Evolutionary conservation across 2,888 invertebrate genomes (phyloP).

Genomic region (Epirrita christyi): DNA sequence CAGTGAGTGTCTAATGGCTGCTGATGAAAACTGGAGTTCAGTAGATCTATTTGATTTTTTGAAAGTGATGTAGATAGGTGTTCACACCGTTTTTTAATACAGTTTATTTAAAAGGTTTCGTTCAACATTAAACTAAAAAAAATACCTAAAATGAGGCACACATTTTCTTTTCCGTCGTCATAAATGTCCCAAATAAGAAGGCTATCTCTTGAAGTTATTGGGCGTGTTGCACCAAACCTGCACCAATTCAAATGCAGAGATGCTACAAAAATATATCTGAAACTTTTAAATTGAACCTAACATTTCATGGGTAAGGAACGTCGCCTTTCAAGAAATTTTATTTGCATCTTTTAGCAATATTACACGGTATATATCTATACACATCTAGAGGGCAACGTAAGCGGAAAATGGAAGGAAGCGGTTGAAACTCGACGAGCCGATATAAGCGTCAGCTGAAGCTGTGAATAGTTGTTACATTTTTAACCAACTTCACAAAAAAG

Average conservation of each 20-base stretch:
- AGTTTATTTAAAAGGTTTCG: too few species aligned
- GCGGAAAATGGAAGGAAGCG: slow-evolving; percentile 7
- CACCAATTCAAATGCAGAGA: slow-evolving; percentile 25
- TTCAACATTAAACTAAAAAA: too few species aligned
- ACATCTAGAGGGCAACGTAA: slow-evolving; percentile 4
- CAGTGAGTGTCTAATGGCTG: too few species aligned
- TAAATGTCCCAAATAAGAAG: slow-evolving; percentile 10
- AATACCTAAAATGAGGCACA: background rate
- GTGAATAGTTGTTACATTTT: too few species aligned
- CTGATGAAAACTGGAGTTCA: too few species aligned
- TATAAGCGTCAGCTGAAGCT: too few species aligned
- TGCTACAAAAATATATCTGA: slow-evolving; percentile 42
- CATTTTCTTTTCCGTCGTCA: background rate
- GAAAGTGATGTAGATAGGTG: too few species aligned
- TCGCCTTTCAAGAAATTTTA: slow-evolving; percentile 46
- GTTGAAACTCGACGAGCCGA: too few species aligned
- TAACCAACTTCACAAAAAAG: too few species aligned
- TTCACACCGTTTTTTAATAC: too few species aligned
- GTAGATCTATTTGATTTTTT: too few species aligned
- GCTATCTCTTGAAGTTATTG: slow-evolving; percentile 21
- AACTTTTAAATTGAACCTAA: slow-evolving; percentile 50
- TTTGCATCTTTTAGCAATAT: slow-evolving; percentile 48
- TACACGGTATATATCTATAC: slow-evolving; percentile 25
- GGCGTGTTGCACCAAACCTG: slow-evolving; percentile 17
- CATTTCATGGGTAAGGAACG: slow-evolving; percentile 47